These are phyloP conservation scores for Acropora tenuis DNA, from an alignment of 64 coral and sea anemone species.

Conservation along the genomic window DNA sequence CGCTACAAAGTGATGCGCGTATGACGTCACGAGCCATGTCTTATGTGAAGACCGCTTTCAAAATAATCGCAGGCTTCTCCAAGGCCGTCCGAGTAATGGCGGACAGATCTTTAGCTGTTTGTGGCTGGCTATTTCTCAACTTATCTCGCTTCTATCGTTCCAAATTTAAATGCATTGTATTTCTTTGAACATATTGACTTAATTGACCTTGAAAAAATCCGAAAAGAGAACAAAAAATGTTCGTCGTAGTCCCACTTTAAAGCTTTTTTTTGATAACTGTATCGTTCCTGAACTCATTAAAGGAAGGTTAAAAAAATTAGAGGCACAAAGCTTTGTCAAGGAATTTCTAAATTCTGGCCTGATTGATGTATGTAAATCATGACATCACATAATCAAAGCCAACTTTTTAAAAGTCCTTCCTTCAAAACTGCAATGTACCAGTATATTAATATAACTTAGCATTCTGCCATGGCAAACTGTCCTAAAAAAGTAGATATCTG, in stretches of 20 bases:
- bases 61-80: neutral
- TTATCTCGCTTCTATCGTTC: neutral
- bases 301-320: conserved; percentile 30
- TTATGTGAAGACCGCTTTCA: neutral
- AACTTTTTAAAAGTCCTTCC: conserved; percentile 23
- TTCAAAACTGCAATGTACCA: conserved; percentile 33
- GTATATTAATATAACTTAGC: neutral
- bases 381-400: conserved; percentile 31
- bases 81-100: neutral
- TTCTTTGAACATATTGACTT: neutral
- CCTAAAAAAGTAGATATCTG: too few relatives aligned
- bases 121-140: neutral
- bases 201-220: neutral
- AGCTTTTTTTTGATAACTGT: conserved; percentile 25
- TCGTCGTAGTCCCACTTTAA: too few relatives aligned
- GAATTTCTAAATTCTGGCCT: conserved; percentile 27
- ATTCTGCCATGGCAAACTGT: neutral
- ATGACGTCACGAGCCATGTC: too few relatives aligned
- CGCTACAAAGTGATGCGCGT: too few relatives aligned
- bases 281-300: conserved; percentile 37
- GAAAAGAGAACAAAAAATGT: neutral
- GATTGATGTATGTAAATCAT: conserved; percentile 12
- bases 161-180: conserved; percentile 6
- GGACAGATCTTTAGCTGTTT: neutral
- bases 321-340: conserved; percentile 19